Evolutionary conservation across 2,797 vertebrate genomes (phyloP), one percentile per base, ranked within the genome.

Genomic region (Gobio occitaniae): DNA sequence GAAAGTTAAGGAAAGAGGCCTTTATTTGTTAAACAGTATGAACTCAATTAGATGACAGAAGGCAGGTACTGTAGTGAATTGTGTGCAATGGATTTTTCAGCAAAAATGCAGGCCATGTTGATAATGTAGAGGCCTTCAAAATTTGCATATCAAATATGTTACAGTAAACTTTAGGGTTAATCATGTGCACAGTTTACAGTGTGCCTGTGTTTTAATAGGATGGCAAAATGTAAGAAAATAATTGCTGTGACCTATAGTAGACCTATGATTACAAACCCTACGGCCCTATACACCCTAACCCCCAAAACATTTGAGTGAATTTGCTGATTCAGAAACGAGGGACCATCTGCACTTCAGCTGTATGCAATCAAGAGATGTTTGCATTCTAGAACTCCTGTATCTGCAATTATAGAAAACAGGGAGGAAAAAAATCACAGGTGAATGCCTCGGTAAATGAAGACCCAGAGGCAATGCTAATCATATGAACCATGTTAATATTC

Each of bases 291-390:
- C 54, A 65, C 25, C 5, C 59, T 48, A 65, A 78, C 41, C 59
- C 10, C 25, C 2, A 48, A 47, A 41, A 78, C 65, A 65, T 65
- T 47, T 12, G n/a, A 48, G 21, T 16, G 0, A 6, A 38, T 75
- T 83, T 52, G 4, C 13, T 38, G 56, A 83, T 66, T 83, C 47
- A 75, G 47, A 56, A 80, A 70, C 0, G 65, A 70, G n/a, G 11
- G 19, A 50, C 47, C 4, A 16, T 83, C 16, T 54, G 72, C 32
- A 69, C 48, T 69, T 77, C 82, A 77, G 63, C 74, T 76, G 72
- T 63, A 10, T 5, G 63, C 3, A 84, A 84, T 77, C 82, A 84
- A 38, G 41, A 32, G 50, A 77, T 76, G 47, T 68, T 68, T 47
- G n/a, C n/a, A 4, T 66, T 29, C 15, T 52, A 41, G 17, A 77